Base-by-base conservation (phyloP, 2,797 vertebrate genomes). In the Neostethus bicornis region DNA sequence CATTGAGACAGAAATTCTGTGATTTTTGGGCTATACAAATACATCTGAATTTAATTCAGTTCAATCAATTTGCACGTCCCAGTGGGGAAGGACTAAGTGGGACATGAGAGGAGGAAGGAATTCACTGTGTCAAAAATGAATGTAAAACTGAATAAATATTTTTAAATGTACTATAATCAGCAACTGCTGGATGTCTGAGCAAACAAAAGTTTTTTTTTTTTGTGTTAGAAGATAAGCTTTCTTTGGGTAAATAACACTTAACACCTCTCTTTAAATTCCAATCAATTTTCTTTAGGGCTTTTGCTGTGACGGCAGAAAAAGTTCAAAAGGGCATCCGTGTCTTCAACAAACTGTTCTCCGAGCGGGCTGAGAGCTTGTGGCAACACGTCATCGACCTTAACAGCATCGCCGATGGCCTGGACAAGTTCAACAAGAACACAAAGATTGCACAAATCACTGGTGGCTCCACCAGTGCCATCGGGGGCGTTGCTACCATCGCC, bases 361-460 rank as follows among this genome's bases (percentile, higher is more conserved):
- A 93, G 77, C 88, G 89, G 0, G 91, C 90, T 0, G 92, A 92
- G 80, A 85, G 71, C 37, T 87, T 93, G 12, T 93, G 92, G 91
- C 85, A 92, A 79, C 91, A 93, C 21, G 85, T 93, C 78, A 91
- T 92, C 0, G 85, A 92, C 70, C 87, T 93, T 55, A 83, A 88
- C 51, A 0, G 17, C 73, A 91, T 93, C 5, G 91, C 92, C 0
- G 90, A 93, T 1, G 77, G 67, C 23, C 69, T 93, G 16, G 92
- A 94, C 70, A 81, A 84, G 31, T 92, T 93, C 80, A 92, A 86
- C 90, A 91, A 89, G 83, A 91, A 88, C 7, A 87, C 91, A 12
- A 93, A 91, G 71, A 91, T 93, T 3, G 91, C 91, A 17, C 89
- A 90, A 47, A 89, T 93, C 68, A 88, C 91, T 0, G 92, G 92